Conservation (phyloP, 2,113 vertebrate genomes). For the Nettapus auritus region DNA sequence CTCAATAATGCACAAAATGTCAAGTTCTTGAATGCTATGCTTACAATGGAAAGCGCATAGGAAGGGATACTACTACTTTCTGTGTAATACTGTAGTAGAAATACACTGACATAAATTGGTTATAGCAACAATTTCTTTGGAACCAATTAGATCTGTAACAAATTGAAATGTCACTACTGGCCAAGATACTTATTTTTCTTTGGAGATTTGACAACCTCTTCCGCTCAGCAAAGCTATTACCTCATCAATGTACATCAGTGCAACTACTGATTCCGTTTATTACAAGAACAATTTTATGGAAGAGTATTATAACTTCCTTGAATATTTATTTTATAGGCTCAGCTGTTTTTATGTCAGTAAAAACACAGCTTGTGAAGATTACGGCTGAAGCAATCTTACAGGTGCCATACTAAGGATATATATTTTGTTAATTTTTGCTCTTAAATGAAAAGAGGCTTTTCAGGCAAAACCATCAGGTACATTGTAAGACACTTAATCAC, state of each 20-base stretch:
- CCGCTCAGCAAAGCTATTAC: neutral
- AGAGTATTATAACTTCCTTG: neutral
- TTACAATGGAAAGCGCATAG: neutral
- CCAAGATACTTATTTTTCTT: neutral
- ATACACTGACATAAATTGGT: neutral
- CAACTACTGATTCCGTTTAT: neutral
- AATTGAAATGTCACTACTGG: neutral
- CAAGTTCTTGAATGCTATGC: neutral
- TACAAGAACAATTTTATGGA: neutral
- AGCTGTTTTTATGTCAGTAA: neutral
- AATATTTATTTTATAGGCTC: neutral
- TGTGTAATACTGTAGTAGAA: neutral
- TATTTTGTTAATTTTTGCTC: neutral
- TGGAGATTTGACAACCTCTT: neutral
- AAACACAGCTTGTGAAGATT: neutral
- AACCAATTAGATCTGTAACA: neutral
- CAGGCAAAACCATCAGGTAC: neutral
- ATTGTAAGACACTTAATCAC: neutral
- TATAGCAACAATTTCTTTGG: neutral
- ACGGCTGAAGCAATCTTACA: neutral
- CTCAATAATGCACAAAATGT: neutral
- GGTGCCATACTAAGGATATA: neutral
- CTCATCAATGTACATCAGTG: neutral
- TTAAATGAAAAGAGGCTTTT: neutral
- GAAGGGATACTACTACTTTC: neutral